Evolutionary conservation across 2,113 vertebrate species (phyloP), one percentile per base, ranked within the genome.

Genomic region (Rattus norvegicus): DNA sequence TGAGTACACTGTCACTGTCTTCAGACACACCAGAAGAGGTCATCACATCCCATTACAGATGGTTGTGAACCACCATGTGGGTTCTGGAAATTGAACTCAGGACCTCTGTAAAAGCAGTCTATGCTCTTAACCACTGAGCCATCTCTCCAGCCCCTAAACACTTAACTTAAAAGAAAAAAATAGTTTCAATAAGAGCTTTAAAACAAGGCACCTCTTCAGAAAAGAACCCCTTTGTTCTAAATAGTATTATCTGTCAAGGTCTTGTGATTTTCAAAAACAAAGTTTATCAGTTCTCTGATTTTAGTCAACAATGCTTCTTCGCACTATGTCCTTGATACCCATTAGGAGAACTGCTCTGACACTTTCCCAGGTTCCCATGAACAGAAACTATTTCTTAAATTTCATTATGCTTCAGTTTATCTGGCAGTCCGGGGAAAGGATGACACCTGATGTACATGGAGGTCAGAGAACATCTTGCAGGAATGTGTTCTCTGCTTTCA

Each of bases 231-330:
- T 93, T 92, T 90, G 47, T 92, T 95, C 92, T 88, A 13, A 95
- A 92, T 75, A 93, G 19, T 49, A 96, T 43, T n/a, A 36, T 85
- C 95, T 92, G 52, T 97, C 88, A 97, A 81, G 86, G 91, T 92
- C 67, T 85, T 67, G 22, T 10, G 19, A 70, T 87, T 76, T 93
- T 77, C 94, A 86, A 70, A 85, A 92, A 54, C 43, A 93, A 94
- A 81, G 56, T 86, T 90, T 92, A 89, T 92, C 88, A 47, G 22
- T 43, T 97, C 26, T 95, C 61, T 93, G 39, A 90, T 95, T 47
- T 49, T 5, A 83, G 26, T 85, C 36, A 97, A 93, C 72, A 87
- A 73, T 94, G 39, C 52, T 96, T 90, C 72, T 77, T 77, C 86
- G 24, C 88, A 43, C 85, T 65, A 11, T 91, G 61, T 88, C 52